phyloP scores from a whole-genome alignment of 2,113 vertebrate species.

The Melanerpes formicivorus region DNA sequence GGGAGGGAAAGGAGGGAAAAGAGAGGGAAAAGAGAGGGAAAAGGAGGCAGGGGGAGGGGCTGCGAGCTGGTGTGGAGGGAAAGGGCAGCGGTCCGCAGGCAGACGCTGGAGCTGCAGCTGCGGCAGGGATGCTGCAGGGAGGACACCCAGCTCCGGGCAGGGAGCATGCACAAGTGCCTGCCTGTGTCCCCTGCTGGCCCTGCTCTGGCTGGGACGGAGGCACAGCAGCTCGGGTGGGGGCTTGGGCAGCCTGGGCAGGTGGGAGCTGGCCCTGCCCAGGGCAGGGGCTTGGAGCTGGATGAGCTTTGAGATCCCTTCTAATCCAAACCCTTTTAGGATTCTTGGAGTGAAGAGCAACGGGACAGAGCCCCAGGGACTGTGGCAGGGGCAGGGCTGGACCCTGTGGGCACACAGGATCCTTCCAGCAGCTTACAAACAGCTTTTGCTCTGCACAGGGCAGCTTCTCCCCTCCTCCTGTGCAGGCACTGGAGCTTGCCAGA shows the following conservation, averaged over 20 bases:
- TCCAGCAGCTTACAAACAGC: background rate
- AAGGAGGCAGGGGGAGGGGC: conserved; percentile 17
- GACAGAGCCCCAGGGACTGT: fast-evolving
- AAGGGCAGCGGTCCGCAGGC: conserved; percentile 44
- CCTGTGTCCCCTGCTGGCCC: fast-evolving
- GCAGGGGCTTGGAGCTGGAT: too few species aligned
- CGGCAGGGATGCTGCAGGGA: background rate
- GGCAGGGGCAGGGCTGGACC: background rate
- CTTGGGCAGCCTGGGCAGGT: too few species aligned
- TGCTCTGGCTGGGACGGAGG: fast-evolving
- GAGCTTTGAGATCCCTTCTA: too few species aligned
- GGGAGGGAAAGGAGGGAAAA: conserved; percentile 56
- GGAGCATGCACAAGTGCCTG: fast-evolving
- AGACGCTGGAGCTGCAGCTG: conserved; percentile 21
- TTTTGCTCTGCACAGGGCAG: background rate
- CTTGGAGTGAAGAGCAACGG: background rate
- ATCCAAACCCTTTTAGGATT: background rate
- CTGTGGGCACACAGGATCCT: fast-evolving
- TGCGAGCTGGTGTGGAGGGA: background rate
- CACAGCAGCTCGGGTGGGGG: background rate
- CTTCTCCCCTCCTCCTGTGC: fast-evolving
- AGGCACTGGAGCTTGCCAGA: fast-evolving
- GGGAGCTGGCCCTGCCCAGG: too few species aligned
- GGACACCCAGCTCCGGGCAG: fast-evolving
- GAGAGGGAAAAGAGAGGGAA: conserved; percentile 10